A percentile compares a stretch with the other conserved stretches of the same genome.
Conservation (phyloP, 1,140 invertebrate species). For the Meloidogyne chitwoodi region DNA sequence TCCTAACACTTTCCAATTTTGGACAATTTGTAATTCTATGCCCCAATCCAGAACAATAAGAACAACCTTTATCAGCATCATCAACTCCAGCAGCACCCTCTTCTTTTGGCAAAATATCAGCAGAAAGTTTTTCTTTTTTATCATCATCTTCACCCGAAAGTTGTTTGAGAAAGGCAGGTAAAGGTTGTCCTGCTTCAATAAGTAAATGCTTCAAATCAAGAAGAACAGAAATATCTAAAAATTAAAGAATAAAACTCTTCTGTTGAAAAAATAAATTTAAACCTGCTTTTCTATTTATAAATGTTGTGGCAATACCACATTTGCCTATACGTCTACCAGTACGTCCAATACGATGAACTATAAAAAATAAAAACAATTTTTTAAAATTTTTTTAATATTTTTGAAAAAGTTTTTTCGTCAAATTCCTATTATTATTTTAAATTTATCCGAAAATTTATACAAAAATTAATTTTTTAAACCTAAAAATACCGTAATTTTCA, state of each 20-base stretch:
- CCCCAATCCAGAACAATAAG: too few relatives aligned
- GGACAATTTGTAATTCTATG: too few relatives aligned
- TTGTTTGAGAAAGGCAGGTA: slow-evolving; percentile 85
- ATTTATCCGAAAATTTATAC: too few relatives aligned
- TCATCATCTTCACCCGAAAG: slow-evolving; percentile 91
- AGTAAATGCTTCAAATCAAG: slow-evolving; percentile 92
- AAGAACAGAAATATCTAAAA: slow-evolving; percentile 84
- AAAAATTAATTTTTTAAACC: too few relatives aligned
- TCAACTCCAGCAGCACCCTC: slow-evolving; percentile 21
- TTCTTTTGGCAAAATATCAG: slow-evolving; percentile 71
- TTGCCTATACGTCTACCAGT: slow-evolving; percentile 81
- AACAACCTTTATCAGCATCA: slow-evolving; percentile 73
- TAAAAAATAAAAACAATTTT: too few relatives aligned
- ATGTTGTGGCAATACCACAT: slow-evolving; percentile 90
- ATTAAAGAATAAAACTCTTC: neutral
- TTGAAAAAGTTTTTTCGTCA: too few relatives aligned
- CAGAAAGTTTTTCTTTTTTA: slow-evolving; percentile 76
- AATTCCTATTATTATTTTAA: too few relatives aligned
- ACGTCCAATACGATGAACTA: slow-evolving; percentile 90
- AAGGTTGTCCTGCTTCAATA: slow-evolving; percentile 88
- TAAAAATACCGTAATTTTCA: slow-evolving; percentile 83
- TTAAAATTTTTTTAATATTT: too few relatives aligned
- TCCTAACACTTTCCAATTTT: too few relatives aligned
- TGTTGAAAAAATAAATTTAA: neutral
- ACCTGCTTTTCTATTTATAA: slow-evolving; percentile 81